Evolutionary conservation across 2,888 invertebrate genomes (phyloP).

Genomic region (Oasisia sp.): DNA sequence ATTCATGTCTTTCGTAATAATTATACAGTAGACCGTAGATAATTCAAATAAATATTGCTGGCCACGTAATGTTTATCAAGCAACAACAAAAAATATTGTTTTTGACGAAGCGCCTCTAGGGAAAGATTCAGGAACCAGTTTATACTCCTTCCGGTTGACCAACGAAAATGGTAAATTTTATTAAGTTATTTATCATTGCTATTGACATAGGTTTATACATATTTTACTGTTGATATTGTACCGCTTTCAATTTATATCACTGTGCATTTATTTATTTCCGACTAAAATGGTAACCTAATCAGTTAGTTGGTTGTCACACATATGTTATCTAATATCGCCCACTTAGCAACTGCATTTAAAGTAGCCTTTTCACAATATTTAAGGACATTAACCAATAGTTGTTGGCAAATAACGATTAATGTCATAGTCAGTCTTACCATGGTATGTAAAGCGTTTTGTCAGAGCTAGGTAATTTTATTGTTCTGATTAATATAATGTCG

Average conservation of each 20-base stretch:
- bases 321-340: neutral
- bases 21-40: too few species aligned
- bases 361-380: neutral
- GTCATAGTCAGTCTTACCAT: neutral
- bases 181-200: neutral
- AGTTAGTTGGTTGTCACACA: neutral
- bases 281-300: neutral
- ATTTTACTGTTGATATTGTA: neutral
- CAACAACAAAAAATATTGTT: neutral
- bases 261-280: neutral
- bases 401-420: neutral
- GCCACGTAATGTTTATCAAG: neutral
- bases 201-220: neutral
- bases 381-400: neutral
- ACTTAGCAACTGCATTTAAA: neutral
- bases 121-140: too few species aligned
- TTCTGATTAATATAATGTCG: too few species aligned
- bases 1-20: too few species aligned
- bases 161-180: conserved; percentile 6
- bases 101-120: too few species aligned
- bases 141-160: neutral
- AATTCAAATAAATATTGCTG: too few species aligned
- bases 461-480: too few species aligned
- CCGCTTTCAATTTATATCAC: neutral
- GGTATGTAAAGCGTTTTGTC: too few species aligned